A percentile compares a stretch with the other conserved stretches of the same genome.
Conservation (phyloP, 2,113 vertebrate genomes). For the Esox niger region DNA sequence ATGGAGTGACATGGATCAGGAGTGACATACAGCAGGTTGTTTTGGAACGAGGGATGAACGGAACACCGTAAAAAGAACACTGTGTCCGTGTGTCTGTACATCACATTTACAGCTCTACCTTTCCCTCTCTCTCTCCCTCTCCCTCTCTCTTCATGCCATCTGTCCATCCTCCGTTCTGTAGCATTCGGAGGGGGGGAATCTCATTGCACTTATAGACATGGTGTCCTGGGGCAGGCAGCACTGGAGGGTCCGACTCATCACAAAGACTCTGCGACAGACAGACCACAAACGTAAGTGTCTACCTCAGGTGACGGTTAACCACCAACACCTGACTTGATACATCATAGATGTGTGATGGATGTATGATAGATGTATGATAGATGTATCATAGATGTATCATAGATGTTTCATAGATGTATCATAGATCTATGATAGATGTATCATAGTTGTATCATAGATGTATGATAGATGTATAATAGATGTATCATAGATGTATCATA, state of each 20-base stretch:
- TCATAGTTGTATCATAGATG: no score
- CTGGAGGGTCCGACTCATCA: constrained; percentile 20
- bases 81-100: constrained; percentile 70
- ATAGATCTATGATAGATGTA: no score
- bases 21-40: constrained; percentile 57
- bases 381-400: not conserved
- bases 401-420: not conserved
- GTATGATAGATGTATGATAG: no score
- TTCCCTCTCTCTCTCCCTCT: constrained; percentile 38
- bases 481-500: not conserved
- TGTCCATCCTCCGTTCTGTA: not conserved
- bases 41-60: constrained; percentile 54
- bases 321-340: not conserved
- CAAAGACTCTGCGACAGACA: constrained; percentile 57
- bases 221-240: constrained; percentile 4
- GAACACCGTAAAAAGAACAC: constrained; percentile 48
- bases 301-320: not conserved
- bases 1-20: no score
- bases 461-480: no score
- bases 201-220: constrained; percentile 13
- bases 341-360: no score
- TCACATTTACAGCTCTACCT: constrained; percentile 68
- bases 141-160: constrained; percentile 25
- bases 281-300: not conserved
- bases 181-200: constrained; percentile 5